Conservation (phyloP, 1,140 invertebrate species). For the Drosophila suzukii region DNA sequence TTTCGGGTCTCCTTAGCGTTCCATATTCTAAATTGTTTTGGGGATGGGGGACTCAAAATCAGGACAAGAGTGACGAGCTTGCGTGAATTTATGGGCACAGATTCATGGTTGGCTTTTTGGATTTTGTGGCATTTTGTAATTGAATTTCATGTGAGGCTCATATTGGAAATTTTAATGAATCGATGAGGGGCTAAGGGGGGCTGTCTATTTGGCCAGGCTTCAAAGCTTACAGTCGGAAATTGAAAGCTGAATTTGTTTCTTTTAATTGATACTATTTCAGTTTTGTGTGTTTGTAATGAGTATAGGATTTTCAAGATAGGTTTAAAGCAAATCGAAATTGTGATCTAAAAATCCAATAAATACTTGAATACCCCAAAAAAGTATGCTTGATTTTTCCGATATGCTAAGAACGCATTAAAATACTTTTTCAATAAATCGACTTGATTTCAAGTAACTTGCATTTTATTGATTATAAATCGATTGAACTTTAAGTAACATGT, state of each 20-base stretch:
- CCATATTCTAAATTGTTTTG: slow-evolving; percentile 25
- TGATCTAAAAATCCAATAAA: too few species aligned
- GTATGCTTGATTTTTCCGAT: too few species aligned
- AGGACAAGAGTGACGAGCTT: slow-evolving; percentile 15
- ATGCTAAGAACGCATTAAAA: too few species aligned
- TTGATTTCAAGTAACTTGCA: too few species aligned
- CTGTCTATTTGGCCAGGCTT: slow-evolving; percentile 11
- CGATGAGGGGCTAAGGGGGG: neutral
- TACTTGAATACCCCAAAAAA: too few species aligned
- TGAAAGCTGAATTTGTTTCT: slow-evolving; percentile 8
- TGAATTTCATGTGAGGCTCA: slow-evolving; percentile 40
- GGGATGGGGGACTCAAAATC: neutral
- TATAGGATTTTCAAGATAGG: neutral
- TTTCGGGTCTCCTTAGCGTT: slow-evolving; percentile 17
- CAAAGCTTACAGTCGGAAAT: slow-evolving; percentile 31
- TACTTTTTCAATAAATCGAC: too few species aligned
- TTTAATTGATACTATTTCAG: slow-evolving; percentile 1
- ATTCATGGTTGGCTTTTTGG: neutral
- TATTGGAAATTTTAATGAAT: slow-evolving; percentile 36
- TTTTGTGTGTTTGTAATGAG: neutral
- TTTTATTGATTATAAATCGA: too few species aligned
- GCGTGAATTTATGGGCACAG: slow-evolving; percentile 12
- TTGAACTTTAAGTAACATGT: too few species aligned
- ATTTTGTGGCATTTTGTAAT: slow-evolving; percentile 57
- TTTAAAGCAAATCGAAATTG: neutral